Evolutionary conservation across 2,888 invertebrate species (phyloP), one percentile per base, ranked within the genome.

Genomic region (Cryptus armator): DNA sequence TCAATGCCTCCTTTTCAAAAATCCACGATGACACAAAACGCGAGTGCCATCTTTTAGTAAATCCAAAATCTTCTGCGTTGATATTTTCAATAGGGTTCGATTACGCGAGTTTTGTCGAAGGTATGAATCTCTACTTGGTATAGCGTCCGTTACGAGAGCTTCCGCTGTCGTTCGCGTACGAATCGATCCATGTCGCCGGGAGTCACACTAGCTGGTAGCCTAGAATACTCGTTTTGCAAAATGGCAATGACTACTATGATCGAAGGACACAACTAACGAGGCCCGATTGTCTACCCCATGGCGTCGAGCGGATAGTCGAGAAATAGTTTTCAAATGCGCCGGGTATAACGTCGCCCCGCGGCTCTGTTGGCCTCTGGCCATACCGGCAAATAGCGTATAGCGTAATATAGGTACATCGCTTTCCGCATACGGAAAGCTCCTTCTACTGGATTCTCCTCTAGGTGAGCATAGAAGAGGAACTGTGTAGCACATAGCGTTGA

Each of bases 191-290:
- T 14, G 68, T 51, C 43, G 68, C 75, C 48, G n/a, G 16, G 66
- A 75, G 51, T 24, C n/a, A 37, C 51, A 43, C 64, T 64, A 64
- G 70, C 43, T 59, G 44, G 43, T 46, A 59, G 32, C 44, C 64
- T 19, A 32, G 66, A 66, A 56, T 16, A 51, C 83, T 64, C 51
- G 72, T 43, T 56, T 56, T 68, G 29, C 19, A 78, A 53, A 83
- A 68, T 67, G 43, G 44, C 56, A 32, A 48, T 71, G 68, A 48
- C 70, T 16, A 44, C 16, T 44, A 53, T 64, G 68, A 81, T 83
- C 48, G 64, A 43, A 53, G 14, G 76, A 74, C 59, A 81, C 44
- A 56, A 72, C 81, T 84, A 84, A 84, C 77, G 81, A 84, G 81
- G 62, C 68, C 37, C 81, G 78, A 85, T 81, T 81, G 81, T 81